Evolutionary conservation across 2,888 invertebrate species (phyloP), one percentile per base, ranked within the genome.

Genomic region (Agrochola circellaris): DNA sequence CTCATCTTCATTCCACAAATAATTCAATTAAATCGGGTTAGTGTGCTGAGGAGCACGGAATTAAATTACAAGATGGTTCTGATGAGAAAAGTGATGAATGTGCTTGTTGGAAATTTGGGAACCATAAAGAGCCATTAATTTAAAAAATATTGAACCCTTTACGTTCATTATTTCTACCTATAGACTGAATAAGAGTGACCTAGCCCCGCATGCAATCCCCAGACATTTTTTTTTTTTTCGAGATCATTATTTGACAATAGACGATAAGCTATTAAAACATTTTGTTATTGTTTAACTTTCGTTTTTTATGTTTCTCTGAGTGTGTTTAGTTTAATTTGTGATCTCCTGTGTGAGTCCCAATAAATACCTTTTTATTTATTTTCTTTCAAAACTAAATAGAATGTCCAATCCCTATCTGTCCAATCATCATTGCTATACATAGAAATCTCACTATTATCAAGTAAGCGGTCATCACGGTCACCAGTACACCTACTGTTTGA

Each of bases 1-100:
- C 83, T 85, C 85, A 86, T 83, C 76, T 82, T 82, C 82, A 80
- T 72, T 80, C 69, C 77, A 67, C 51, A 83, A 80, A 81, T 85
- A 62, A 83, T 83, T 87, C 38, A 77, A 62, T 60, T 70, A 56
- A 87, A 80, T 80, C 80, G 69, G 85, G 85, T 87, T 80, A 80
- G 61, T 74, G 67, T 60, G 66, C 20, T 30, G 48, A 51, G 62
- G 56, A 70, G 60, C 60, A 62, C 38, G n/a, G 26, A 58, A 58
- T 70, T 75, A 61, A 76, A 42, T 61, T 42, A 54, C 20, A 45
- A 64, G n/a, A 64, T n/a, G 20, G 13, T 51, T 58, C 6, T 60
- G 34, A 8, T 45, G 38, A 30, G 54, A 51, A 51, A 30, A 60
- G 15, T 2, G 5, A 62, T 54, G 1, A 34, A 30, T 42, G 17